phyloP scores from a whole-genome alignment of 2,797 vertebrate species.

The Hylomyscus alleni region DNA sequence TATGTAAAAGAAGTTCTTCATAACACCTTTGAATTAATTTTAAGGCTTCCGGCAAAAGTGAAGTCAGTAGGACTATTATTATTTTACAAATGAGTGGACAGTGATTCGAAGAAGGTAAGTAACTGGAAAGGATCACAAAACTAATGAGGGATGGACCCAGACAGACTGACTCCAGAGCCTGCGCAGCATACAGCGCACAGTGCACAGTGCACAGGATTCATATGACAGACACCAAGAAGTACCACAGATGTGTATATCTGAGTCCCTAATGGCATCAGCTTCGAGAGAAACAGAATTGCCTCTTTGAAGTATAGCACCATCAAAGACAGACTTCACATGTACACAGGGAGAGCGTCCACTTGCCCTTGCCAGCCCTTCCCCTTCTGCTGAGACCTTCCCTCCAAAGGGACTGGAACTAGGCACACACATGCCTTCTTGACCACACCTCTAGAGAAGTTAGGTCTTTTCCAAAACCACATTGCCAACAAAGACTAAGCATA shows the following conservation, averaged over 20 bases:
- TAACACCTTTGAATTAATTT: background rate
- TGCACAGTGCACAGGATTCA: too few relatives aligned
- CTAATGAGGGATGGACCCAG: background rate
- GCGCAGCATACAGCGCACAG: background rate
- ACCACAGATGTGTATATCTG: background rate
- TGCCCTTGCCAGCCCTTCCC: background rate
- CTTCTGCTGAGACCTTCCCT: background rate
- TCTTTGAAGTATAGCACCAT: background rate
- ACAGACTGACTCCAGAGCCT: too few relatives aligned
- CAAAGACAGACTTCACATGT: background rate
- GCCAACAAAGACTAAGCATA: background rate
- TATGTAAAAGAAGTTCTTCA: background rate
- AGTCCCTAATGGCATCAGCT: background rate
- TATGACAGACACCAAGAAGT: background rate
- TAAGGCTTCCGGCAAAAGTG: background rate
- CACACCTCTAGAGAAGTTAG: background rate
- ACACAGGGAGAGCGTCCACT: background rate
- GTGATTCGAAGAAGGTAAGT: background rate
- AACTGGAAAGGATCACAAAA: background rate
- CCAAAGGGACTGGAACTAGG: background rate
- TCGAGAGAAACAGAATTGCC: background rate
- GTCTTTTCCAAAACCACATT: background rate
- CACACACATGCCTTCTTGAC: background rate
- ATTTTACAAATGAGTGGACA: background rate
- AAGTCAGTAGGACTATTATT: background rate